phyloP scores from a whole-genome alignment of 2,888 invertebrate genomes.

The Schizaphis graminum region DNA sequence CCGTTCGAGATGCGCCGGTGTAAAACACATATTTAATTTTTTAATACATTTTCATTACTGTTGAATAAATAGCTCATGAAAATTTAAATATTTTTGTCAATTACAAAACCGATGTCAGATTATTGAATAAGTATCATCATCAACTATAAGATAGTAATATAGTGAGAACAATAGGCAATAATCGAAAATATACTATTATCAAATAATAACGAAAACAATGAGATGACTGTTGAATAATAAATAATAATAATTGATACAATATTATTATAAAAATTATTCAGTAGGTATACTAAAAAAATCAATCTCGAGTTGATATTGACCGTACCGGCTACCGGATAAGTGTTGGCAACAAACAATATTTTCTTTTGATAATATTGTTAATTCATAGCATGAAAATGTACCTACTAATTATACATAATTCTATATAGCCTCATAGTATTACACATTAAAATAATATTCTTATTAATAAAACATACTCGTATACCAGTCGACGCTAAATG shows the following conservation, averaged over 20 bases:
- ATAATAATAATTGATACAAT: background rate
- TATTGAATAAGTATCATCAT: background rate
- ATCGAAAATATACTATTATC: background rate
- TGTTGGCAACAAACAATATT: background rate
- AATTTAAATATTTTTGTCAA: background rate
- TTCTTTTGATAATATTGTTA: background rate
- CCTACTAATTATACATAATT: background rate
- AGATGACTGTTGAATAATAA: background rate
- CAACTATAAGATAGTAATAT: background rate
- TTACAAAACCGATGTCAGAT: background rate
- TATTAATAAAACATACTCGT: too few species aligned
- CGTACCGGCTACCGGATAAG: background rate
- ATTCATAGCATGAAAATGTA: background rate
- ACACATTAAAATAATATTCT: too few species aligned
- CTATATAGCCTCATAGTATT: background rate
- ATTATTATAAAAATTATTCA: background rate
- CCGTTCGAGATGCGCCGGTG: background rate
- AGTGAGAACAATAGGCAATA: background rate
- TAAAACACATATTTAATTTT: background rate
- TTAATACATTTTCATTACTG: background rate
- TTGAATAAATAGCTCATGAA: background rate
- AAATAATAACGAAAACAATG: background rate
- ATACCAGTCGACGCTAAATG: too few species aligned
- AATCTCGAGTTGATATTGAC: background rate
- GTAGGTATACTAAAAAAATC: background rate